Percentiles rank a stretch among this genome's conserved stretches.
These are phyloP conservation scores for Eupithecia tripunctaria DNA, from an alignment of 2,888 invertebrate species.

Conservation along the genomic window DNA sequence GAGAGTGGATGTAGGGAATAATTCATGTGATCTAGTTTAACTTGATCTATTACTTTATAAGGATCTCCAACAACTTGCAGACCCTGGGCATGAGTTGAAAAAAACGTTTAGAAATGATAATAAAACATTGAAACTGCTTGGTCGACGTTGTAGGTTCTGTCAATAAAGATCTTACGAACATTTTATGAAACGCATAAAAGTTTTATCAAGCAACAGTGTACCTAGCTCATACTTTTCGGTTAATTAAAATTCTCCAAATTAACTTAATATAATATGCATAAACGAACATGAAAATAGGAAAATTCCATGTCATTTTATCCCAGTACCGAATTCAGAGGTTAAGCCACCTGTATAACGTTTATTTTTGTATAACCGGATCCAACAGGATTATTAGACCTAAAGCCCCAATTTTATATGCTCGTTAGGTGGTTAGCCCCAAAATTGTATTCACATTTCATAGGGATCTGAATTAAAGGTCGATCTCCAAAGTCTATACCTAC, in stretches of 20 bases:
- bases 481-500: neutral
- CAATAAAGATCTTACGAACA: neutral
- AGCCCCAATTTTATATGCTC: neutral
- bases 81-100: neutral
- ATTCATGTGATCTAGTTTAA: neutral
- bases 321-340: neutral
- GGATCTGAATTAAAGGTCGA: neutral
- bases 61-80: neutral
- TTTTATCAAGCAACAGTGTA: too few relatives aligned
- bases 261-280: neutral
- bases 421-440: neutral
- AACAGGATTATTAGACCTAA: neutral
- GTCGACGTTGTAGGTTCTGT: too few relatives aligned
- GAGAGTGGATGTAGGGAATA: constrained; percentile 6
- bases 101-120: too few relatives aligned
- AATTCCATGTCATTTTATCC: neutral
- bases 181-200: too few relatives aligned
- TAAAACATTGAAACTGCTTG: too few relatives aligned
- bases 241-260: too few relatives aligned
- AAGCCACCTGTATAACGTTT: neutral
- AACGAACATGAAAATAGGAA: neutral
- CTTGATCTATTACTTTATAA: neutral
- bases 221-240: too few relatives aligned
- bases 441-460: constrained; percentile 20
- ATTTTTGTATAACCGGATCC: constrained; percentile 1